Conservation (phyloP, 2,888 invertebrate genomes). For the Drosophila demipolita region DNA sequence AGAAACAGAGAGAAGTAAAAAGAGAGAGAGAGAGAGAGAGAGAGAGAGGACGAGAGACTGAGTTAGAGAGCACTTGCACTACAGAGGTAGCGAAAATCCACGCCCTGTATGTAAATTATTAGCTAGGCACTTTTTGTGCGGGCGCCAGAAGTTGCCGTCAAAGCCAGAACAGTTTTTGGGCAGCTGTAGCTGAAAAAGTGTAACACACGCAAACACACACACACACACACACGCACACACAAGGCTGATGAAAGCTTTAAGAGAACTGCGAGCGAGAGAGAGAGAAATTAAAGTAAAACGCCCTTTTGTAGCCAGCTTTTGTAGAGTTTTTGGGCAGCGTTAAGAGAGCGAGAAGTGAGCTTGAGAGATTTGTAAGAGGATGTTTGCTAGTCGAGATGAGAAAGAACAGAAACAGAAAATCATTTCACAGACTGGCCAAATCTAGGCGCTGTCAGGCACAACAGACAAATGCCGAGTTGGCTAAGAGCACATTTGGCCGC, state of each 20-base stretch:
- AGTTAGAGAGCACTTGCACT: slow-evolving; percentile 17
- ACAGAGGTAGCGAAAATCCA: slow-evolving; percentile 74
- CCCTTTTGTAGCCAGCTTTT: slow-evolving; percentile 63
- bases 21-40: slow-evolving; percentile 27
- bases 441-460: slow-evolving; percentile 15
- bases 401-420: background rate
- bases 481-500: slow-evolving; percentile 21
- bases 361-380: background rate
- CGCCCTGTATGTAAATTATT: slow-evolving; percentile 83
- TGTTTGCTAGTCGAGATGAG: background rate
- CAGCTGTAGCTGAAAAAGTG: slow-evolving; percentile 60
- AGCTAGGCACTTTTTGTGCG: slow-evolving; percentile 79
- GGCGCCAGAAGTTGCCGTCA: slow-evolving; percentile 69
- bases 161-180: slow-evolving; percentile 51
- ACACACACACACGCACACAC: slow-evolving; percentile 2
- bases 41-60: slow-evolving; percentile 7
- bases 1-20: slow-evolving; percentile 3
- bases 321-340: slow-evolving; percentile 33
- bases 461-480: background rate
- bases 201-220: slow-evolving; percentile 24
- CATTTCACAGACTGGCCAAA: slow-evolving; percentile 5
- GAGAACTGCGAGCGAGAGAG: slow-evolving; percentile 36
- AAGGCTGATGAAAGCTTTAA: slow-evolving; percentile 31
- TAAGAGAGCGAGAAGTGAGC: slow-evolving; percentile 30
- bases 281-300: slow-evolving; percentile 67